Evolutionary conservation across 2,113 vertebrate genomes (phyloP), one percentile per base, ranked within the genome.

Genomic region (Indicator indicator): DNA sequence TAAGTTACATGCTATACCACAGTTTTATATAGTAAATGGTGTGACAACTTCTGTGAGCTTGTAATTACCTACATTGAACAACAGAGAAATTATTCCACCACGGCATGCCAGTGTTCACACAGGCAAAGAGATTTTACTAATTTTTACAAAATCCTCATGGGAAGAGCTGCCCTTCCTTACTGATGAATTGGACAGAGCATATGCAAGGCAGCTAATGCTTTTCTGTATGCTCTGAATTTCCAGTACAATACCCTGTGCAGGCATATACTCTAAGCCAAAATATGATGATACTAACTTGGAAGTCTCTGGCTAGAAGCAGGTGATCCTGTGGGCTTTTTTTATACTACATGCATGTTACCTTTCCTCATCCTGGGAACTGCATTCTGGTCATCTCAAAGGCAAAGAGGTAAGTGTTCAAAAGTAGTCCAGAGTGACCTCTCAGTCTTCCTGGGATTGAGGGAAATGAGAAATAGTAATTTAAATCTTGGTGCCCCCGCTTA

Each of bases 271-370:
- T 21, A 32, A 32, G 32, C 27, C 58, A 71, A 56, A 87, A 26
- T 28, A 27, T 0, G 1, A 7, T 6, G 26, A n/a, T 23, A 32
- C 28, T 59, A 63, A 70, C 23, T 30, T 44, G 50, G 56, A 67
- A 69, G 36, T 13, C 76, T 58, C 10, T 16, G 55, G 11, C 11
- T 17, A 64, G 77, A 27, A 50, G 69, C 6, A n/a, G n/a, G 36
- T 1, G 11, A 52, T 46, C 32, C 59, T 19, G 23, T 8, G 28
- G 28, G 58, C 6, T 38, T 82, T 78, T 14, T 38, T 12, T 32
- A 48, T 0, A 0, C 24, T 23, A 36, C 36, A 20, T 0, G 1
- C 0, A 0, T 17, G 24, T 8, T 75, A 54, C 40, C 17, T 75
- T 88, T 85, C 33, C 44, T 75, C 54, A 46, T 36, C 20, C 27